A percentile compares a stretch with the other conserved stretches of the same genome.
Conservation (phyloP, 2,113 vertebrate genomes). For the Himantopus leucocephalus region DNA sequence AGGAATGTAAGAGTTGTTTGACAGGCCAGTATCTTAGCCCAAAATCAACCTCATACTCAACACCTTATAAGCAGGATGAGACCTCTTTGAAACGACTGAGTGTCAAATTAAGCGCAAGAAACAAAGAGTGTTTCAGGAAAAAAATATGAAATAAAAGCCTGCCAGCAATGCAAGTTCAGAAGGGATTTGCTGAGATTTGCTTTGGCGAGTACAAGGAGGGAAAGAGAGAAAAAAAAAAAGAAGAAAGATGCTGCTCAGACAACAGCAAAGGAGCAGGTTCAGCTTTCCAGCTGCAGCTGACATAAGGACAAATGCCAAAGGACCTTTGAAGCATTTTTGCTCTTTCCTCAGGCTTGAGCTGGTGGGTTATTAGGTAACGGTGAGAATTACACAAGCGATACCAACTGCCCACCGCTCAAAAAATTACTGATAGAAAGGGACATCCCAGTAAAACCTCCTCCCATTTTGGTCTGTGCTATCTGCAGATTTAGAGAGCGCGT, state of each 20-base stretch:
- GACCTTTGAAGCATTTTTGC: background rate
- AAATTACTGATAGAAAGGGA: background rate
- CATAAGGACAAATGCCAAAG: background rate
- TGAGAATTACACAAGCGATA: background rate
- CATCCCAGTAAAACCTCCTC: background rate
- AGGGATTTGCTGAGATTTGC: background rate
- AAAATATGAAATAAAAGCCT: background rate
- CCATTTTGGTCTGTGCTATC: background rate
- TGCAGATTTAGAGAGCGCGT: accelerated
- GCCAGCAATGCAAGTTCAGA: background rate
- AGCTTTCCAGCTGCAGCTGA: background rate
- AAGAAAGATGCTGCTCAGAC: background rate
- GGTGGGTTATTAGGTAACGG: background rate
- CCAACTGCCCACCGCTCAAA: background rate
- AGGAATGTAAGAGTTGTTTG: background rate
- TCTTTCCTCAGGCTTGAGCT: background rate
- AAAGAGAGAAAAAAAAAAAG: too few relatives aligned
- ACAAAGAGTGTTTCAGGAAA: background rate
- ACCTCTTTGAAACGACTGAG: background rate
- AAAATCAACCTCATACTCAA: background rate
- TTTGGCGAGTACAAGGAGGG: background rate
- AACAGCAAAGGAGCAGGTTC: background rate
- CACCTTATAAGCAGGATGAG: background rate
- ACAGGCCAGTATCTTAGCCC: background rate
- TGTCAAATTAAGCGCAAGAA: background rate